Evolutionary conservation across 2,113 vertebrate genomes (phyloP), one percentile per base, ranked within the genome.

Genomic region (Callocephalon fimbriatum): DNA sequence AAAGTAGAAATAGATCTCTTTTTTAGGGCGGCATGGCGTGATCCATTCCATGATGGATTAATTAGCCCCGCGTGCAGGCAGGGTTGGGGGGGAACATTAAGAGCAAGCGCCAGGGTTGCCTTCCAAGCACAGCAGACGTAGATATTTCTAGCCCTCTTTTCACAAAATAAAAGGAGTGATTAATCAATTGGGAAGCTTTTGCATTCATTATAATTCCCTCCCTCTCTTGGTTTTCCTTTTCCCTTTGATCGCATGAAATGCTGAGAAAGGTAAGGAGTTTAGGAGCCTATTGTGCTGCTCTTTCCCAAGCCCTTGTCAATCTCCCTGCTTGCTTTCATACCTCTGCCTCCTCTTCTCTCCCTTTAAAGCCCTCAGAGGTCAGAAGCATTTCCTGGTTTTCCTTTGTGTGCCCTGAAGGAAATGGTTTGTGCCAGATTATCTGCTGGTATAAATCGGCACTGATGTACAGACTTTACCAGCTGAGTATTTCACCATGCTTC

Each of bases 361-460:
- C 14, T 51, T 90, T 72, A 73, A 88, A 93, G 74, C 82, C 53
- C 83, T 94, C 70, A 27, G 85, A 95, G 93, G 91, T 97, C 91
- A 88, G 76, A 95, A 89, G 70, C 77, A n/a, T 96, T 95, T 96
- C 94, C 95, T 94, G 84, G 32, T 88, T 97, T 94, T 92, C 70
- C 50, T 78, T 74, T 82, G 73, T 15, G 2, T 74, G 72, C 88
- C 62, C 63, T 83, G 67, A 72, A 96, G 85, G 90, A 95, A 95
- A 80, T 1, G 20, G 72, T 66, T 75, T 81, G 85, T 62, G 78
- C 66, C 75, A 76, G 54, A 75, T 95, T 65, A 88, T 93, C 78
- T 35, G 67, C 47, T 1, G 7, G 44, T 26, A 18, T 62, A 40
- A 94, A 79, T 51, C 3, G 19, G 76, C 56, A 6, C 42, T 35